phyloP scores from a whole-genome alignment of 2,113 vertebrate species.

The Platycercus adscitus region DNA sequence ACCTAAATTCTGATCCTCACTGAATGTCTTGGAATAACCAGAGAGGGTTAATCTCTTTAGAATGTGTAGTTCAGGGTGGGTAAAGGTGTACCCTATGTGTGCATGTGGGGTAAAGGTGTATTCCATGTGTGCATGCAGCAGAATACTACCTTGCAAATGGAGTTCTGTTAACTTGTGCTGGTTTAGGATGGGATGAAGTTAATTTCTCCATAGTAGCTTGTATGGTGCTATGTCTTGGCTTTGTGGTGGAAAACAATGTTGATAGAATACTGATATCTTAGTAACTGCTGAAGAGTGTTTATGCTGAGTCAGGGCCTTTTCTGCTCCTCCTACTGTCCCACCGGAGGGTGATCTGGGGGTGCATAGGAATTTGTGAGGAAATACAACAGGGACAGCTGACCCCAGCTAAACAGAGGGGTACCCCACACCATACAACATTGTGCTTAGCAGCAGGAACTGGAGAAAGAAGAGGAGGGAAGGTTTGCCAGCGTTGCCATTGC shows the following conservation, averaged over 20 bases:
- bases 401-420: not conserved
- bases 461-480: not conserved
- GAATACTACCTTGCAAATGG: not conserved
- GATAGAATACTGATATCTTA: not conserved
- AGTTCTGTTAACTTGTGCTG: not conserved
- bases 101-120: not conserved
- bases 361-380: not conserved
- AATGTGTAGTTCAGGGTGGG: not conserved
- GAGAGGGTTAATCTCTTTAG: not conserved
- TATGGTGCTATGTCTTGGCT: not conserved
- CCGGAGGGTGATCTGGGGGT: accelerated
- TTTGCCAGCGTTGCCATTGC: not conserved
- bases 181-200: not conserved
- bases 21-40: not conserved
- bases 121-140: too few species aligned
- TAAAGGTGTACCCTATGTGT: not conserved
- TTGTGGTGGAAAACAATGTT: not conserved
- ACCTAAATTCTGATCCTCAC: not conserved
- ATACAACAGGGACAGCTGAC: not conserved
- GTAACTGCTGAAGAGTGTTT: not conserved
- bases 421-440: accelerated
- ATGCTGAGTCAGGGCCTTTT: not conserved
- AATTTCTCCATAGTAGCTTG: not conserved
- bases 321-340: not conserved
- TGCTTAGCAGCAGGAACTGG: not conserved